Evolutionary conservation across 64 coral and sea anemone genomes (phyloP), one percentile per base, ranked within the genome.

Genomic region (Porites lutea): DNA sequence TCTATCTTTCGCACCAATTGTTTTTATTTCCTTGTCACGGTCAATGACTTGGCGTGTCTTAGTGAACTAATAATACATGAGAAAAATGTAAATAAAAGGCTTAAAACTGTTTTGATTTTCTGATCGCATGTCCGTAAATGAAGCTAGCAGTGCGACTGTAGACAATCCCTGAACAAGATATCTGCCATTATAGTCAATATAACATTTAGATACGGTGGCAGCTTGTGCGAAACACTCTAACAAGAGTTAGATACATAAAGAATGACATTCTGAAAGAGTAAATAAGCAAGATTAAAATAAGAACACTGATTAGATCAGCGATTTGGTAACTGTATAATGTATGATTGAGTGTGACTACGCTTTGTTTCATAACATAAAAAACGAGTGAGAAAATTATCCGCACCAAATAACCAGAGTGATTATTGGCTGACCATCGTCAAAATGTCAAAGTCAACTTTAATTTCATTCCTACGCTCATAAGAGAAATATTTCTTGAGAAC

Each of bases 351-450:
- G 81, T 69, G 81, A 69, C 81, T 4, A 69, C 21, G 19, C 46
- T 68, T 84, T 84, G 81, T 84, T 84, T 68, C 10, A 84, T 3
- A 84, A 68, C 48, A 84, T 16, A 20, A 83, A 46, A 65, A 19
- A 15, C 45, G 63, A 22, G 44, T 22, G 19, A 84, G 65, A 67
- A 63, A 43, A 68, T 68, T 66, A 47, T 84, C 63, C 18, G 18
- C 46, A 69, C 47, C 81, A 69, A 68, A 84, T 50, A 84, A 23
- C 61, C 81, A 69, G 63, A 52, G 15, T 84, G 81, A 49, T 84
- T 15, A 84, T 84, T 67, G 37, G 62, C 81, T n/a, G 18, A 69
- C 21, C 20, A 10, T 37, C 81, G 48, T 18, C 62, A 22, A n/a
- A 83, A 83, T 22, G 63, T 69, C 63, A 52, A 18, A 47, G 51